Base-by-base conservation (phyloP, 2,113 vertebrate species). In the Gymnogyps californianus region DNA sequence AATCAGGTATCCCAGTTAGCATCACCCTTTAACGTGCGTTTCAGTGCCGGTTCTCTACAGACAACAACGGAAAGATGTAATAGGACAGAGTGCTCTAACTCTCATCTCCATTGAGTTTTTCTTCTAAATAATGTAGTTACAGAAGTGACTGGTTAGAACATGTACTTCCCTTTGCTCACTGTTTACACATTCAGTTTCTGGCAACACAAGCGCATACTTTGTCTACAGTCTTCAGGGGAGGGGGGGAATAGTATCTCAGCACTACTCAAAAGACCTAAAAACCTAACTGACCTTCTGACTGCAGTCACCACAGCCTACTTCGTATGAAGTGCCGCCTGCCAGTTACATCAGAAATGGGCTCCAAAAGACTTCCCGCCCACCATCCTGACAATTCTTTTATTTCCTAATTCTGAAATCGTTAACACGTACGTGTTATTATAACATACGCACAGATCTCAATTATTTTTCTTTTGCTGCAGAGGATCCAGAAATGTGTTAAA, bases 1-100 rank as follows among this genome's bases (percentile, higher is more conserved):
- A 67, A 64, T 29, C 5, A 38, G n/a, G 38, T 58, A 26, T 32
- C 19, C 44, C 34, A 8, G 13, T 78, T 34, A 71, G 40, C 51
- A 78, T 44, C 59, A 44, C 22, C 72, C 76, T 49, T 29, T 9
- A 75, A 24, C 14, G 2, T 0, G 31, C 0, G 0, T 42, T 29
- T 54, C 55, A n/a, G 69, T 9, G 19, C n/a, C 2, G 1, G 42
- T 29, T 54, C 49, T 44, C 67, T 38, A 12, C 25, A 69, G 71
- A 77, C 32, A 54, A 24, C 36, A n/a, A 49, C 38, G 18, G 28
- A 5, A 31, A 62, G 24, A 36, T 11, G 57, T 10, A 25, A 32
- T 0, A 67, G 64, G 15, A n/a, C n/a, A 42, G 34, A 36, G 55
- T 1, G 42, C 49, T 85, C 54, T 1, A 61, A 16, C 13, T 22